A percentile compares a stretch with the other conserved stretches of the same genome.
phyloP scores from a whole-genome alignment of 2,113 vertebrate species.

The Mustela nigripes region DNA sequence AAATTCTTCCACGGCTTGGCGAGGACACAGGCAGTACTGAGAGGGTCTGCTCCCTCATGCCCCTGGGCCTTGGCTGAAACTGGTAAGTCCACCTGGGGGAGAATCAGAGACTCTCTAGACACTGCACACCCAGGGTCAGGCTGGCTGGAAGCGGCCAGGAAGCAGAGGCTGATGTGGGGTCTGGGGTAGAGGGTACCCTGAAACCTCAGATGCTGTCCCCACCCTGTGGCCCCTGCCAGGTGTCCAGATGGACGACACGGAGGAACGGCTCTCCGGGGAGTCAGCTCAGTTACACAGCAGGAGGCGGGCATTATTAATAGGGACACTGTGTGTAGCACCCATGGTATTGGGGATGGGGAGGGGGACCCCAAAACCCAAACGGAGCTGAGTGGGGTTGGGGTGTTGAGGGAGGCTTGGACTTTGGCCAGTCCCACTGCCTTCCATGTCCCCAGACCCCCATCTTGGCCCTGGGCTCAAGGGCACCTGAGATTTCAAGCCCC shows the following conservation, averaged over 20 bases:
- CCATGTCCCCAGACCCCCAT: background rate
- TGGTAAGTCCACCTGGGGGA: background rate
- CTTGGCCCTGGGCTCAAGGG: fast-evolving
- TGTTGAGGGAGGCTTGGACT: fast-evolving
- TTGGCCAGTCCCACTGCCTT: no score
- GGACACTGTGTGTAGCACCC: background rate
- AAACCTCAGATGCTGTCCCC: fast-evolving
- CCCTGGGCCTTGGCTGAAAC: background rate
- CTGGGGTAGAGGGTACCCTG: no score
- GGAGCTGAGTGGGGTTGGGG: fast-evolving
- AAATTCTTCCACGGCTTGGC: background rate
- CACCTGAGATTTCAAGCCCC: fast-evolving
- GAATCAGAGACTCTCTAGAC: background rate
- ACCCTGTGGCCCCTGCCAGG: fast-evolving
- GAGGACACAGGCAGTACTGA: background rate
- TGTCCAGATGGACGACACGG: fast-evolving
- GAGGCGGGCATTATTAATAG: background rate
- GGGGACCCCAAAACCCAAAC: no score
- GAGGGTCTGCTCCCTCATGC: no score
- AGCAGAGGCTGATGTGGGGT: no score
- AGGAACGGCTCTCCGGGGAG: fast-evolving
- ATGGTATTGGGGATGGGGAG: background rate
- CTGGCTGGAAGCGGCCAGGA: no score
- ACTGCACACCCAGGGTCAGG: background rate
- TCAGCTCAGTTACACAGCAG: fast-evolving